Conservation (phyloP, 2,888 invertebrate species). For the Exocentrus adspersus region DNA sequence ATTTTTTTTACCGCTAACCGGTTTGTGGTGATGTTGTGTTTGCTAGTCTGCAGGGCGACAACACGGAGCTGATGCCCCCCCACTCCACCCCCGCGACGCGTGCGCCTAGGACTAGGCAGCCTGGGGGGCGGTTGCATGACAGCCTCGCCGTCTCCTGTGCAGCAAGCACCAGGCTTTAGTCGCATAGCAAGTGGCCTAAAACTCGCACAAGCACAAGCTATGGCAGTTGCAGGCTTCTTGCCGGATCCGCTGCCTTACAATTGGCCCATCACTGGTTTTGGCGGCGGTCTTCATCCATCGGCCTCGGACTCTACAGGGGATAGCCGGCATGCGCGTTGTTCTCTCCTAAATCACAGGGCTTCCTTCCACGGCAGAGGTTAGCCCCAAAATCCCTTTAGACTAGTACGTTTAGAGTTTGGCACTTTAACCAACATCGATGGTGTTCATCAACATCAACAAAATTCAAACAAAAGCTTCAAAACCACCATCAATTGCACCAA, state of each 20-base stretch:
- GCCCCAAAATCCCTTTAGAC: slow-evolving; percentile 46
- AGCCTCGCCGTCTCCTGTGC: slow-evolving; percentile 55
- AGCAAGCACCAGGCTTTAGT: slow-evolving; percentile 64
- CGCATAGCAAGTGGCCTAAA: slow-evolving; percentile 76
- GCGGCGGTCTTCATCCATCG: slow-evolving; percentile 45
- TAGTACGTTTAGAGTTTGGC: slow-evolving; percentile 20
- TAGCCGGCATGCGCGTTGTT: slow-evolving; percentile 61
- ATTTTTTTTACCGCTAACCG: slow-evolving; percentile 54
- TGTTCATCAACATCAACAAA: no score
- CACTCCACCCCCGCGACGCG: slow-evolving; percentile 69
- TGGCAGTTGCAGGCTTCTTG: slow-evolving; percentile 76
- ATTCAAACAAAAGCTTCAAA: background rate
- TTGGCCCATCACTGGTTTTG: slow-evolving; percentile 41
- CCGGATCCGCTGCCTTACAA: slow-evolving; percentile 62
- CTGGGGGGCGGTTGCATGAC: slow-evolving; percentile 58
- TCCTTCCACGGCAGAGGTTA: slow-evolving; percentile 75
- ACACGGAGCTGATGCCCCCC: slow-evolving; percentile 73
- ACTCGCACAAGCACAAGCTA: slow-evolving; percentile 76
- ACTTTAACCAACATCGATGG: no score
- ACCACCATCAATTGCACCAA: no score
- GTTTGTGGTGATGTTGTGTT: slow-evolving; percentile 58
- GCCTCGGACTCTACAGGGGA: slow-evolving; percentile 56
- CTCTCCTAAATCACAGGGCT: slow-evolving; percentile 68
- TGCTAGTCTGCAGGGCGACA: slow-evolving; percentile 70
- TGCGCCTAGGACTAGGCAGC: slow-evolving; percentile 56